Conservation (phyloP, 2,113 vertebrate genomes). For the Tringa solitaria region DNA sequence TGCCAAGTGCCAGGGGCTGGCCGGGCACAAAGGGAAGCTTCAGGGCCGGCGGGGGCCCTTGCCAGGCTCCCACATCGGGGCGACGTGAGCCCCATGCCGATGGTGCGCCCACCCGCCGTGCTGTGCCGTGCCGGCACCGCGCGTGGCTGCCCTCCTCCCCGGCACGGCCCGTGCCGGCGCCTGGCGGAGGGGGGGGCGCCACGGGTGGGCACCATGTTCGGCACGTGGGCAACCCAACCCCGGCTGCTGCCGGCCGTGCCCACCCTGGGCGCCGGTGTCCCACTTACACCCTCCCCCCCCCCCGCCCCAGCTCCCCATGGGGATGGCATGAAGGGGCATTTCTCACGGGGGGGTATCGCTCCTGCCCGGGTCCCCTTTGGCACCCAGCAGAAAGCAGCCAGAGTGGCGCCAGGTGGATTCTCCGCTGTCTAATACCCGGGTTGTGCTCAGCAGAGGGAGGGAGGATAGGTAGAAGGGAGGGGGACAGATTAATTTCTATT, state of each 20-base stretch:
- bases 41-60: not conserved
- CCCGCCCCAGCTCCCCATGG: not conserved
- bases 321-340: rapidly evolving
- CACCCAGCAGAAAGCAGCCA: constrained; percentile 5
- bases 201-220: not conserved
- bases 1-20: constrained; percentile 52
- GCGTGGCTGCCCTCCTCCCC: not conserved
- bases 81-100: constrained; percentile 52
- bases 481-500: not conserved
- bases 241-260: rapidly evolving
- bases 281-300: rapidly evolving
- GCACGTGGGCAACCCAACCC: not conserved
- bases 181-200: not conserved
- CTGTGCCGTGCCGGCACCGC: not conserved
- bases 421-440: not conserved
- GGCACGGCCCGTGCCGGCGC: not conserved
- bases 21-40: constrained; percentile 41
- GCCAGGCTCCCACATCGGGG: constrained; percentile 30
- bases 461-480: not conserved
- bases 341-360: not conserved
- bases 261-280: rapidly evolving
- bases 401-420: not conserved
- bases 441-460: not conserved
- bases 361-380: not conserved
- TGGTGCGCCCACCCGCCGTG: not conserved